Conservation (phyloP, 2,797 vertebrate genomes). For the Heliangelus exortis region DNA sequence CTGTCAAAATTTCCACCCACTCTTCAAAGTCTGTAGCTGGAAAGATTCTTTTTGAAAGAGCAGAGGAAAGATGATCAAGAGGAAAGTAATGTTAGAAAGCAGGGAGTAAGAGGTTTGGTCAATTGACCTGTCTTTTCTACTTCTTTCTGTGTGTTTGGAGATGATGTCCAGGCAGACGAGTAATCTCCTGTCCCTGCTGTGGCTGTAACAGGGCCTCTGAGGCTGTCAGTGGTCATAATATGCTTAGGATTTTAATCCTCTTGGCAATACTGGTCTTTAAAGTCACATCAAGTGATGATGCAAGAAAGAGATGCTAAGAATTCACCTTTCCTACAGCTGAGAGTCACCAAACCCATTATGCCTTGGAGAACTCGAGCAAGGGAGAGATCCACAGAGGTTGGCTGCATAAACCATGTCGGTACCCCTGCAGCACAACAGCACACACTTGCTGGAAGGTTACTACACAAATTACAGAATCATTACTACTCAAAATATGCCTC, state of each 20-base stretch:
- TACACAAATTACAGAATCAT: neutral
- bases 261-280: neutral
- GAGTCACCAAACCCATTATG: neutral
- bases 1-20: neutral
- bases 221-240: neutral
- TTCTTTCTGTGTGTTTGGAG: neutral
- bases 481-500: neutral
- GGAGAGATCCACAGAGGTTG: neutral
- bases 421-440: rapidly evolving
- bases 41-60: neutral
- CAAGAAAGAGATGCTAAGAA: neutral
- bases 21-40: neutral
- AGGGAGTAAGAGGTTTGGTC: neutral
- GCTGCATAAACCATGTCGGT: neutral
- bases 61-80: neutral
- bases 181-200: neutral
- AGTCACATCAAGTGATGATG: neutral
- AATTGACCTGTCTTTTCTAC: neutral
- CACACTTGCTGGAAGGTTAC: neutral
- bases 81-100: neutral
- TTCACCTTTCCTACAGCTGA: neutral
- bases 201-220: neutral
- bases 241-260: neutral
- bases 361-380: neutral
- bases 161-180: neutral